Conservation (phyloP, 2,888 invertebrate genomes). For the Slavum lentiscoides region DNA sequence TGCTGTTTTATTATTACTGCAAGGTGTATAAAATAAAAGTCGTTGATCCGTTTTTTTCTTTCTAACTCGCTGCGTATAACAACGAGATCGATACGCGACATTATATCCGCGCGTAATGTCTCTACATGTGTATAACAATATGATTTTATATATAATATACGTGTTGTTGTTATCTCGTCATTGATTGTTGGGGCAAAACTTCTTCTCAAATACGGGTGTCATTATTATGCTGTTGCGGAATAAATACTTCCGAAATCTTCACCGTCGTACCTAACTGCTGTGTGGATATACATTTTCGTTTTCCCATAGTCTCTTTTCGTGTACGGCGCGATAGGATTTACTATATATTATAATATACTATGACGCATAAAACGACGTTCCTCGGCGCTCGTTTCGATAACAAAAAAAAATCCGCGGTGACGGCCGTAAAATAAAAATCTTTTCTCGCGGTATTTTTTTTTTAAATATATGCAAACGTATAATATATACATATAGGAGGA, state of each 20-base stretch:
- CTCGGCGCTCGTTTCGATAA: not conserved
- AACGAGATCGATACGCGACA: no score
- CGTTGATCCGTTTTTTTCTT: no score
- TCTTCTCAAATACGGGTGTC: no score
- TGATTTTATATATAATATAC: no score
- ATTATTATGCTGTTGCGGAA: not conserved
- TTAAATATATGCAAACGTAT: not conserved
- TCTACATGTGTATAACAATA: no score
- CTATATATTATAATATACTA: no score
- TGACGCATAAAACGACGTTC: not conserved
- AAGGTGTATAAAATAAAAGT: no score
- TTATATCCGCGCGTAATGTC: no score
- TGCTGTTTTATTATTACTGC: no score
- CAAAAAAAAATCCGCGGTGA: not conserved
- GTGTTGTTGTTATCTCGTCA: no score
- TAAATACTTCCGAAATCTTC: conserved; percentile 2
- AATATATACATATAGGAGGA: not conserved
- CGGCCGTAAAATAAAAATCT: not conserved
- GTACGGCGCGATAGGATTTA: not conserved
- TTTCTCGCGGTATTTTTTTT: not conserved
- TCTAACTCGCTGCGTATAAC: no score
- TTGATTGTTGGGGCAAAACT: no score
- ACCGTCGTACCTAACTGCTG: not conserved
- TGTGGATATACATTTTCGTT: not conserved
- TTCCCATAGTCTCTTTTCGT: not conserved